Evolutionary conservation across 2,888 invertebrate species (phyloP).

Genomic region (Amiota mariae): DNA sequence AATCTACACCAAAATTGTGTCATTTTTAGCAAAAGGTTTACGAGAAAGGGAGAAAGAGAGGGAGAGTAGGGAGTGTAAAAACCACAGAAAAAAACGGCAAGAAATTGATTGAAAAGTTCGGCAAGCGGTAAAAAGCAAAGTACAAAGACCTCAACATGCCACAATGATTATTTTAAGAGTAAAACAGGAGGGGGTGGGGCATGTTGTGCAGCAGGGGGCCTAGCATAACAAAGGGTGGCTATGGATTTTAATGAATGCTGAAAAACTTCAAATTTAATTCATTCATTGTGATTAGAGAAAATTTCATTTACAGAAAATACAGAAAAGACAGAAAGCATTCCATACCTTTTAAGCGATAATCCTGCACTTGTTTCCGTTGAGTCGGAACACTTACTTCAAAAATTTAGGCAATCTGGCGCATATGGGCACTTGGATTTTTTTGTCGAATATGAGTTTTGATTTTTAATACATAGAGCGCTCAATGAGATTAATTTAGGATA

Average conservation of each 20-base stretch:
- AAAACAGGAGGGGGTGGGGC: too few species aligned
- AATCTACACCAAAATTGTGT: background rate
- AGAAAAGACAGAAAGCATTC: too few species aligned
- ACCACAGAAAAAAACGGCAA: background rate
- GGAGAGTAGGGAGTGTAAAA: background rate
- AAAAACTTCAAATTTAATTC: background rate
- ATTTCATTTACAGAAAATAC: too few species aligned
- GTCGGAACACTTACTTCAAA: too few species aligned
- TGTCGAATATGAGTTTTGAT: too few species aligned
- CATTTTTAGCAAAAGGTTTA: background rate
- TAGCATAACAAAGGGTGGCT: background rate
- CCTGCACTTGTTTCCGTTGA: too few species aligned
- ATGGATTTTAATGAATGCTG: background rate
- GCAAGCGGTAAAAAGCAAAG: background rate
- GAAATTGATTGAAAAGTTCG: conserved; percentile 10
- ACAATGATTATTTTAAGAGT: background rate
- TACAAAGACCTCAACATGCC: background rate
- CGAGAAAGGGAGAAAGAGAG: background rate
- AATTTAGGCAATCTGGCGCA: too few species aligned
- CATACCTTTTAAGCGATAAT: too few species aligned
- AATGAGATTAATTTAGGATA: too few species aligned
- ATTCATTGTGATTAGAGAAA: background rate
- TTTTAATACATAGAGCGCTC: too few species aligned
- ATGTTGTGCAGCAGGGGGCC: background rate
- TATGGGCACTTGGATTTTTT: too few species aligned